Conservation (phyloP, 2,888 invertebrate species). For the Aphelenchoides bicaudatus region DNA sequence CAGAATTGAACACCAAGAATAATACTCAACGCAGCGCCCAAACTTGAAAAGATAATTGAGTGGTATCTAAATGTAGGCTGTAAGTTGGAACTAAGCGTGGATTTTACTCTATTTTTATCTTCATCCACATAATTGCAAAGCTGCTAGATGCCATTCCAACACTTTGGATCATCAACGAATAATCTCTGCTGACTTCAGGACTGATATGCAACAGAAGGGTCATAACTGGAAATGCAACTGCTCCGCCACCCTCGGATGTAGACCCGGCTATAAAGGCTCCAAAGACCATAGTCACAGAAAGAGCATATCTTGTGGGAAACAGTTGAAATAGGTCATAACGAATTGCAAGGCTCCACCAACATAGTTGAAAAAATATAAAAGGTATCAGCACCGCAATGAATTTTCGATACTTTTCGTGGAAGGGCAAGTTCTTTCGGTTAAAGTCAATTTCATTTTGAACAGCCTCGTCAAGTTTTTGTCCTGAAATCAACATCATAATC, state of each 20-base stretch:
- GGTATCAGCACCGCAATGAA: conserved; percentile 35
- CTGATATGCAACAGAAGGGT: conserved; percentile 28
- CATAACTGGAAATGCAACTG: conserved; percentile 36
- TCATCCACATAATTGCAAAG: conserved; percentile 45
- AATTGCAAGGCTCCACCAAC: conserved; percentile 37
- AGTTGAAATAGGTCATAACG: conserved; percentile 37
- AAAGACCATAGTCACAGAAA: conserved; percentile 36
- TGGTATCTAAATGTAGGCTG: conserved; percentile 28
- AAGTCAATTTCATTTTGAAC: conserved; percentile 47
- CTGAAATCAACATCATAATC: conserved; percentile 1
- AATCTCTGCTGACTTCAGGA: conserved; percentile 27
- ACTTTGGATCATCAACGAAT: conserved; percentile 36
- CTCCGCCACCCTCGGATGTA: conserved; percentile 35
- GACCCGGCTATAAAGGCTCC: conserved; percentile 37
- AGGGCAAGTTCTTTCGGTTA: conserved; percentile 39
- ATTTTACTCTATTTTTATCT: conserved; percentile 18
- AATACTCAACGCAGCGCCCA: conserved; percentile 43
- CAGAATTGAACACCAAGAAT: conserved; percentile 43
- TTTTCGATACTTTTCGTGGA: conserved; percentile 30
- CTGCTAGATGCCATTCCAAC: conserved; percentile 42
- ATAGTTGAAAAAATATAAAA: conserved; percentile 26
- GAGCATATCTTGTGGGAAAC: conserved; percentile 35
- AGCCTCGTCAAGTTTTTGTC: conserved; percentile 41
- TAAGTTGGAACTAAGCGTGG: not conserved
- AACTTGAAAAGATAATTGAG: conserved; percentile 36